Conservation (phyloP, 2,888 invertebrate genomes). For the Eutolmus rufibarbis region DNA sequence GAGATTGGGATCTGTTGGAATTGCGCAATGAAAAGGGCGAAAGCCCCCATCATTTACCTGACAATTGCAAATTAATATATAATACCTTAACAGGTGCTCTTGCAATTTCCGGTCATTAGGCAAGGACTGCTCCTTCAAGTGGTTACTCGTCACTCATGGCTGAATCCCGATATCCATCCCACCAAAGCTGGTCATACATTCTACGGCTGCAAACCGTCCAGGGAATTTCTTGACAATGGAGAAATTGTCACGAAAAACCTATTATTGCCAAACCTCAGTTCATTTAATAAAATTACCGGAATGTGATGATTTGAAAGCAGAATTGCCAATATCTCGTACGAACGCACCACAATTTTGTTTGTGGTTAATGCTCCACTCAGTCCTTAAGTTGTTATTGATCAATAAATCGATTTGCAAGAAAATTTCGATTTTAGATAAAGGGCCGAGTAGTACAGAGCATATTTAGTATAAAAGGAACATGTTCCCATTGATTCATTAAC, state of each 20-base stretch:
- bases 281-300: too few species aligned
- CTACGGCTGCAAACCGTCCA: too few species aligned
- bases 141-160: background rate
- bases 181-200: background rate
- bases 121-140: background rate
- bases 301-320: too few species aligned
- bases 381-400: background rate
- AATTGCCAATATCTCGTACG: background rate
- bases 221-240: too few species aligned
- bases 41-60: conserved; percentile 32
- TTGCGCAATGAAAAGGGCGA: conserved; percentile 19
- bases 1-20: conserved; percentile 36
- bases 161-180: background rate
- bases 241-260: too few species aligned
- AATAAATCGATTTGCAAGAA: background rate
- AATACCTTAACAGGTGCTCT: background rate
- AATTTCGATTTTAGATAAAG: background rate
- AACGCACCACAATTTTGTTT: background rate
- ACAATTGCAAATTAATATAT: conserved; percentile 36
- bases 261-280: too few species aligned
- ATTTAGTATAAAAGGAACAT: too few species aligned
- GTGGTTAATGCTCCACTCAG: background rate
- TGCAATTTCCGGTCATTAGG: conserved; percentile 14
- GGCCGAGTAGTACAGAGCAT: background rate
- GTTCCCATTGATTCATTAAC: too few species aligned